Evolutionary conservation across 2,797 vertebrate species (phyloP).

Genomic region (Gymnothorax javanicus): DNA sequence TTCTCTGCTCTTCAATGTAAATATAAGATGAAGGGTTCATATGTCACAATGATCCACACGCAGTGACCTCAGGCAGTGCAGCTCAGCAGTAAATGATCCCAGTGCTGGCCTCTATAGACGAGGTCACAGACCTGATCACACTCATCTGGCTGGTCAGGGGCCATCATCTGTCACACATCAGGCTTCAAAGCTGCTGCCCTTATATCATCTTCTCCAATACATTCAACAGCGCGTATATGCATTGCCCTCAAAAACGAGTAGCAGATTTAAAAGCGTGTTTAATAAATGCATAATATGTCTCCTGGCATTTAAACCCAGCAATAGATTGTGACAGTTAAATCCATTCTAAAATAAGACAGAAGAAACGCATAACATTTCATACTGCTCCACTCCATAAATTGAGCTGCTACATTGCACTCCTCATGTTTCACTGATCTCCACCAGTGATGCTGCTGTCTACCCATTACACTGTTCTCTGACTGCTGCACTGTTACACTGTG

Average conservation of each 20-base stretch:
- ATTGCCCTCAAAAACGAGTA: background rate
- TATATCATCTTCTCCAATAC: background rate
- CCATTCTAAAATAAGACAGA: background rate
- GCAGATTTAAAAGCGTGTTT: background rate
- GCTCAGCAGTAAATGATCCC: background rate
- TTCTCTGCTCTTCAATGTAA: background rate
- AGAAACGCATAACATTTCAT: background rate
- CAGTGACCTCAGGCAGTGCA: background rate
- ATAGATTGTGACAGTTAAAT: background rate
- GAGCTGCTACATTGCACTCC: no score
- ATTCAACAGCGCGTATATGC: background rate
- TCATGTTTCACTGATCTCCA: no score
- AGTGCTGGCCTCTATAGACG: background rate
- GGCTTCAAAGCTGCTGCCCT: background rate
- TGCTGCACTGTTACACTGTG: no score
- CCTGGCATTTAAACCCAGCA: background rate
- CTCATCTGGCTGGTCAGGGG: background rate
- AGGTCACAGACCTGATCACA: background rate
- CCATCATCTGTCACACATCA: background rate
- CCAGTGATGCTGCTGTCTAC: background rate
- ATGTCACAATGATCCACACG: background rate
- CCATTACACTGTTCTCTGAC: no score
- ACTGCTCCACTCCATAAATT: no score
- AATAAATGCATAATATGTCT: background rate
- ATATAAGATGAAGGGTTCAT: background rate